phyloP scores from a whole-genome alignment of 2,888 invertebrate species.

The Heliconius ethilla region DNA sequence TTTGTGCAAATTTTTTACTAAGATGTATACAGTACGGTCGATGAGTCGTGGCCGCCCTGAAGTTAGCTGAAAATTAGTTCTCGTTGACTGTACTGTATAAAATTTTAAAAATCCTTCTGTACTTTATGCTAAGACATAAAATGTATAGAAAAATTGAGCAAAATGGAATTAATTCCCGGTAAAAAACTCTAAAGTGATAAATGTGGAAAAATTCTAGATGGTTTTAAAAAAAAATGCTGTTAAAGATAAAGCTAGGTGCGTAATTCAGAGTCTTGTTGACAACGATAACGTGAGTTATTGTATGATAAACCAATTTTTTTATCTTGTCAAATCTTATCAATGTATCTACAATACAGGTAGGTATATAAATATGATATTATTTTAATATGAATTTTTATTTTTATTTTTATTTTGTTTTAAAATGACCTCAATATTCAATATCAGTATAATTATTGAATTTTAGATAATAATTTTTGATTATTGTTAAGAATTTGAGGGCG shows the following conservation, averaged over 20 bases:
- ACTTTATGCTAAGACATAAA: neutral
- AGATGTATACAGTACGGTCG: no score
- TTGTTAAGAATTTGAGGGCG: no score
- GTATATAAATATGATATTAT: neutral
- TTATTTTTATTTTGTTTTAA: neutral
- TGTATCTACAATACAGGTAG: neutral
- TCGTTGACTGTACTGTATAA: no score
- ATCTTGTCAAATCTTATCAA: constrained; percentile 15
- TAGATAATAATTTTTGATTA: neutral
- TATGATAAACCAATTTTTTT: constrained; percentile 15
- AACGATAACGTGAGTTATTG: constrained; percentile 12
- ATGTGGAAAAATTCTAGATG: constrained; percentile 14
- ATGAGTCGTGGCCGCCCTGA: no score
- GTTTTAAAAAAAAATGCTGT: neutral
- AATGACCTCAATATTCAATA: neutral
- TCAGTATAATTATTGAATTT: neutral
- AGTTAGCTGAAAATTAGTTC: no score
- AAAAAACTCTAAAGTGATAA: neutral
- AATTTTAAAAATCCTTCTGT: no score
- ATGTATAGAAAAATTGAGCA: no score
- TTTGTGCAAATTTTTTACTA: no score
- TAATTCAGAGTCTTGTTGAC: constrained; percentile 18
- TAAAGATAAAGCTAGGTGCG: constrained; percentile 11
- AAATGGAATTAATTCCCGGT: neutral
- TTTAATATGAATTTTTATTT: neutral